Conservation (phyloP, 1,140 invertebrate species). For the Trichonephila clavata region DNA sequence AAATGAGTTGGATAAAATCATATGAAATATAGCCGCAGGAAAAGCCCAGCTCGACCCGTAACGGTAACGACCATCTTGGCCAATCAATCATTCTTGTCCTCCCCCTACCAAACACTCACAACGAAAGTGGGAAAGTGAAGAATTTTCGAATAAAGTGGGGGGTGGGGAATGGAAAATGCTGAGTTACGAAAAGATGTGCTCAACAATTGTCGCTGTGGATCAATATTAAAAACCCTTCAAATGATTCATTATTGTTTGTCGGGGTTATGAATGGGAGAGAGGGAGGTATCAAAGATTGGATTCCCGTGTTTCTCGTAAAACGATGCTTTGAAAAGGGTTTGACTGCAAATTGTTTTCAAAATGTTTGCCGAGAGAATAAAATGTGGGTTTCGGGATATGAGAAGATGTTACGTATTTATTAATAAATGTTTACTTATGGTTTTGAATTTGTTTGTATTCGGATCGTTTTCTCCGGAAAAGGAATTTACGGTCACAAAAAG, state of each 20-base stretch:
- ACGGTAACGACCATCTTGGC: constrained; percentile 61
- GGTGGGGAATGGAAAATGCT: background rate
- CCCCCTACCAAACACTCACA: background rate
- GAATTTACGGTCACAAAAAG: no score
- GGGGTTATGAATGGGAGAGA: background rate
- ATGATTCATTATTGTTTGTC: constrained; percentile 42
- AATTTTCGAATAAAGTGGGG: constrained; percentile 51
- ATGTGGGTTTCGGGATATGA: background rate
- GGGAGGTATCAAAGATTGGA: background rate
- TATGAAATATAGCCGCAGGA: constrained; percentile 73
- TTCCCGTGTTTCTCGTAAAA: constrained; percentile 1
- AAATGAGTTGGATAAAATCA: constrained; percentile 74
- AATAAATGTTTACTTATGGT: background rate
- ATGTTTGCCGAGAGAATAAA: background rate
- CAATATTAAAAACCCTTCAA: constrained; percentile 50
- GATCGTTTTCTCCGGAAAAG: no score
- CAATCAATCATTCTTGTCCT: constrained; percentile 60
- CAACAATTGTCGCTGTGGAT: constrained; percentile 50
- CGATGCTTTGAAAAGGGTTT: background rate
- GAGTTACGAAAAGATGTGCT: constrained; percentile 12
- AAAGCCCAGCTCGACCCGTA: constrained; percentile 49
- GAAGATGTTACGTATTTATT: background rate
- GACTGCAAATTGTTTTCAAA: no score
- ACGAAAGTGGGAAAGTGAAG: constrained; percentile 43
- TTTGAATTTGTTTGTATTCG: background rate